These are phyloP conservation scores for Heliornis fulica DNA, from an alignment of 2,113 vertebrate species.

Conservation along the genomic window DNA sequence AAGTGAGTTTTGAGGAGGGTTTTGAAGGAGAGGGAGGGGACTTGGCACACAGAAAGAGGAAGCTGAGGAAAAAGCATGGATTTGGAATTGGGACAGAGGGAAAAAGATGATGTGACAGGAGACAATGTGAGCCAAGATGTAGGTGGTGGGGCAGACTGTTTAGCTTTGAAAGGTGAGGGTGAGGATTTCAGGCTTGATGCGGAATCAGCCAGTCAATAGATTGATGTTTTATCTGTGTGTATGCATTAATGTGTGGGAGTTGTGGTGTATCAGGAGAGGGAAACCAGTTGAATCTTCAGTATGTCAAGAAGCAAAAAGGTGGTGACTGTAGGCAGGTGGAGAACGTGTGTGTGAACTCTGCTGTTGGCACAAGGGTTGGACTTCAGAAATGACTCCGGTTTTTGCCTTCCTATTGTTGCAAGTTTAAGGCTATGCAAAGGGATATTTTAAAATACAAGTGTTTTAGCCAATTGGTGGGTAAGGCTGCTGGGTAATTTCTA, in stretches of 20 bases:
- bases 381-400: neutral
- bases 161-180: conserved; percentile 45
- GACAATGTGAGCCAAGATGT: conserved; percentile 38
- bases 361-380: neutral
- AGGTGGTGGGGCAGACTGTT: conserved; percentile 53
- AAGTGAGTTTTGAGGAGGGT: conserved; percentile 75
- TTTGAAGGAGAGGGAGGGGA: conserved; percentile 72
- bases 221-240: neutral
- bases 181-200: neutral
- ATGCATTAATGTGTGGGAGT: conserved; percentile 1
- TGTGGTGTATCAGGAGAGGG: neutral
- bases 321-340: neutral
- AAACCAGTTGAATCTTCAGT: neutral
- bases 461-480: neutral
- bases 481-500: neutral
- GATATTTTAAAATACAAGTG: neutral
- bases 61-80: conserved; percentile 61
- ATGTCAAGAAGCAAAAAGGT: neutral
- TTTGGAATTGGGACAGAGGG: conserved; percentile 23
- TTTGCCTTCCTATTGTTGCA: conserved; percentile 6
- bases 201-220: conserved; percentile 8
- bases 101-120: conserved; percentile 49
- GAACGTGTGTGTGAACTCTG: neutral
- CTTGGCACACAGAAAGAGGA: conserved; percentile 62
- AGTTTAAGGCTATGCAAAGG: neutral